Conservation (phyloP, 2,797 vertebrate species). For the Urocyon cinereoargenteus region DNA sequence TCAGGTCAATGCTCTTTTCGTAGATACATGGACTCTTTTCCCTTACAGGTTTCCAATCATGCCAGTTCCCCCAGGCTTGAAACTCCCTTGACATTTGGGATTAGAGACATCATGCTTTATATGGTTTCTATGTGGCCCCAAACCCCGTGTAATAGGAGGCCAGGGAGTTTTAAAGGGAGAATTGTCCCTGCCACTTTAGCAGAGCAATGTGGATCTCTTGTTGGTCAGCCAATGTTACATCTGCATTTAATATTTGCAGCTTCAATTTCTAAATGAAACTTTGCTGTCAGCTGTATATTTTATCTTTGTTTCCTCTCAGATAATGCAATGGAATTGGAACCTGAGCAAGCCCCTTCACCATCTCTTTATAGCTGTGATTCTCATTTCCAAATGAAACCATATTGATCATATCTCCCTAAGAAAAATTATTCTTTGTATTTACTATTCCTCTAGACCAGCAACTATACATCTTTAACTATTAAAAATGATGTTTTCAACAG, state of each 20-base stretch:
- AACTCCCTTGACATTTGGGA: not conserved
- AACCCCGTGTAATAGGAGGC: not conserved
- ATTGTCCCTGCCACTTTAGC: not conserved
- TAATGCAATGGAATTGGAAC: not conserved
- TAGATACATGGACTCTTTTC: not conserved
- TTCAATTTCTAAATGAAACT: not conserved
- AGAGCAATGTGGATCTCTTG: not conserved
- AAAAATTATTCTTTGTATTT: not conserved
- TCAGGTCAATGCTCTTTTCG: not conserved
- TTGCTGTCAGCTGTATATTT: not conserved
- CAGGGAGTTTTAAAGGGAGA: not conserved
- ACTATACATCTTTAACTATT: not conserved
- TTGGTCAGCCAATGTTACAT: not conserved
- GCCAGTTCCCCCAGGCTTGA: not conserved
- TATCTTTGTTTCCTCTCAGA: not conserved
- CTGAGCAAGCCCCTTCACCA: not conserved
- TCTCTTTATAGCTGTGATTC: not conserved
- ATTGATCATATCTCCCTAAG: not conserved
- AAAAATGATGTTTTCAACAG: not conserved
- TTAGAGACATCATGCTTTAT: not conserved
- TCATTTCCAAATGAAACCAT: not conserved
- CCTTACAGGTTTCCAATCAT: not conserved
- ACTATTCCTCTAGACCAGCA: constrained; percentile 1
- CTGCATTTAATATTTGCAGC: not conserved
- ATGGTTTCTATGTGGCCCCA: not conserved